Percentiles rank a stretch among this genome's conserved stretches.
Conservation (phyloP, 1,140 invertebrate species). For the Platyura marginata region DNA sequence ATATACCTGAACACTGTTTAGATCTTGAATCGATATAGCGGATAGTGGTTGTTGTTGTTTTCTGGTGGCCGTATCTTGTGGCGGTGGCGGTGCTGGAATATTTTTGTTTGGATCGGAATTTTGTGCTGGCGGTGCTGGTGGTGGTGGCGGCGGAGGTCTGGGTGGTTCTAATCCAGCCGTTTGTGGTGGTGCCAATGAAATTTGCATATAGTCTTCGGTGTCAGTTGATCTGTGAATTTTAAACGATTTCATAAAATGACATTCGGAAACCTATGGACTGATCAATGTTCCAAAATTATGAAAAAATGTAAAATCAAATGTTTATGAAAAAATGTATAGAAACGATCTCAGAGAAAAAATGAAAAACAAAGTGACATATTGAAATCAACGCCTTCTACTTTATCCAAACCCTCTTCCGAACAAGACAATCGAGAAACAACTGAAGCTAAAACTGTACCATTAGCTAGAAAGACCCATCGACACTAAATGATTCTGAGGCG, state of each 20-base stretch:
- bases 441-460: too few relatives aligned
- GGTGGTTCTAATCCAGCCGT: conserved; percentile 14
- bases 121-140: conserved; percentile 25
- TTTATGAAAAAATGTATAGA: too few relatives aligned
- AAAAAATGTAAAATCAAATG: too few relatives aligned
- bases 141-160: conserved; percentile 30
- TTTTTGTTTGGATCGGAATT: conserved; percentile 7
- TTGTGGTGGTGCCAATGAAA: conserved; percentile 17
- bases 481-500: too few relatives aligned
- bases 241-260: background rate
- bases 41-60: conserved; percentile 49
- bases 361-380: too few relatives aligned
- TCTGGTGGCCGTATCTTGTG: conserved; percentile 21
- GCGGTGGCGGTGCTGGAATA: conserved; percentile 29
- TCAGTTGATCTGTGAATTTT: conserved; percentile 17
- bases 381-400: too few relatives aligned
- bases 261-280: too few relatives aligned
- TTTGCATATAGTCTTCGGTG: conserved; percentile 25
- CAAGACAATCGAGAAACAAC: too few relatives aligned
- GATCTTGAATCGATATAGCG: conserved; percentile 67
- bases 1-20: conserved; percentile 51
- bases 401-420: too few relatives aligned
- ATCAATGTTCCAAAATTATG: too few relatives aligned
- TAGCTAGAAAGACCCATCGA: too few relatives aligned
- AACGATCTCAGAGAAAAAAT: too few relatives aligned